phyloP scores from a whole-genome alignment of 2,113 vertebrate genomes.

The Tetrax tetrax region DNA sequence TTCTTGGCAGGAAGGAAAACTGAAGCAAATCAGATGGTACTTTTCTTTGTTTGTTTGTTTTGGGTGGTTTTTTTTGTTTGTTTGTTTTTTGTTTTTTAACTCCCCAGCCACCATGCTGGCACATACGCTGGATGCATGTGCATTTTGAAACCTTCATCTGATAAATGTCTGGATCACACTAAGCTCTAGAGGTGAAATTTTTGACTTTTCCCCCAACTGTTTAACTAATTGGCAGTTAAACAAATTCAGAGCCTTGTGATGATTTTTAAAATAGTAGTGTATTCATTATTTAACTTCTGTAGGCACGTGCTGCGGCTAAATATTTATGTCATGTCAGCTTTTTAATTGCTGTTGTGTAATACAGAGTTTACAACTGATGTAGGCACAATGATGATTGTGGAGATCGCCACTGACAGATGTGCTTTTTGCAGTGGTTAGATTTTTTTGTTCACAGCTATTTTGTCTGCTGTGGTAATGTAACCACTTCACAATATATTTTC shows the following conservation, averaged over 20 bases:
- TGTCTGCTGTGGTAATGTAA: not conserved
- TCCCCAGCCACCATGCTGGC: not conserved
- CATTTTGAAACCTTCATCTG: not conserved
- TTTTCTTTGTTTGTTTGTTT: not conserved
- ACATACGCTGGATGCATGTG: rapidly evolving
- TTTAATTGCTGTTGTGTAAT: slow-evolving; percentile 28
- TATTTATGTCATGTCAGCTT: slow-evolving; percentile 30
- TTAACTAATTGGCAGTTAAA: not conserved
- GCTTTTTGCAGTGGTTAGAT: not conserved
- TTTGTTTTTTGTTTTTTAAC: not conserved
- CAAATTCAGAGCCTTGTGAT: not conserved
- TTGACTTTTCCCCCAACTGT: not conserved
- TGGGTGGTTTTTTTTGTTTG: too few relatives aligned
- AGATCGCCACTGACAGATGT: not conserved
- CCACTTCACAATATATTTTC: not conserved
- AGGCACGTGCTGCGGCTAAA: not conserved
- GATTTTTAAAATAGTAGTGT: not conserved
- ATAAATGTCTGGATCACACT: not conserved
- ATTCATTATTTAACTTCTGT: not conserved
- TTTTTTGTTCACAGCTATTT: not conserved
- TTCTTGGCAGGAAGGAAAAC: not conserved
- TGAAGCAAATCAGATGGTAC: not conserved
- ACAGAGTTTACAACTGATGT: not conserved
- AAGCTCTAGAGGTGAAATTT: not conserved
- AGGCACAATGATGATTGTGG: not conserved